Conservation (phyloP, 2,888 invertebrate species). For the Trichogramma dendrolimi region DNA sequence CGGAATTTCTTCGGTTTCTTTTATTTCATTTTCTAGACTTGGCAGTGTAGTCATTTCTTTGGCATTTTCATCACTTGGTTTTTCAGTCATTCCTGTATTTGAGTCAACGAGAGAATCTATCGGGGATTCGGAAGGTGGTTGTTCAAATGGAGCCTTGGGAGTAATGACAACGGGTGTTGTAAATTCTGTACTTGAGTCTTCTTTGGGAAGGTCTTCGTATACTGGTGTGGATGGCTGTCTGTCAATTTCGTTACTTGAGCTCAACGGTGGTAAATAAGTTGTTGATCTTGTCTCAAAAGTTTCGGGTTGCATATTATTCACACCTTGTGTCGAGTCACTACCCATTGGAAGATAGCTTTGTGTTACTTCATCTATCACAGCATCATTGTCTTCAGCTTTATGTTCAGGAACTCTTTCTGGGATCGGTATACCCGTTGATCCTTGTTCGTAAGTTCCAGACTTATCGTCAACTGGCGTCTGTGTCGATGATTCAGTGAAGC, state of each 20-base stretch:
- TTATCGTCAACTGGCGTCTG: conserved; percentile 23
- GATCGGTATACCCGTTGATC: conserved; percentile 40
- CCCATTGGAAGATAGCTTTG: conserved; percentile 34
- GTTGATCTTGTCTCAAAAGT: conserved; percentile 32
- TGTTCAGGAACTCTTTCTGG: conserved; percentile 39
- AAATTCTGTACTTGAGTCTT: conserved; percentile 19
- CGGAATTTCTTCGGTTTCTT: no score
- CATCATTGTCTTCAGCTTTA: conserved; percentile 44
- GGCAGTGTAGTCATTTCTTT: conserved; percentile 15
- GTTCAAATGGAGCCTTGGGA: conserved; percentile 13
- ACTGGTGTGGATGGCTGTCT: conserved; percentile 18
- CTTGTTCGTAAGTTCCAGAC: conserved; percentile 27
- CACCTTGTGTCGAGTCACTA: conserved; percentile 32
- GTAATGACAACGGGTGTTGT: conserved; percentile 20
- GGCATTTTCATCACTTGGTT: conserved; percentile 9
- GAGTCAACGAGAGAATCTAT: no score
- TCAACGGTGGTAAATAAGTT: conserved; percentile 33
- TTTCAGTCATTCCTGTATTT: not conserved
- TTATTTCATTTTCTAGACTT: not conserved
- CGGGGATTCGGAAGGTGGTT: not conserved
- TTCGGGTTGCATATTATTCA: conserved; percentile 37
- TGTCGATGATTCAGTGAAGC: conserved; percentile 17
- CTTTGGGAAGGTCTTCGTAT: conserved; percentile 21
- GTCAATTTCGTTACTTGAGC: conserved; percentile 13
- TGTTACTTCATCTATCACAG: conserved; percentile 36